Conservation (phyloP, 2,888 invertebrate species). For the Drosophila sordidula region DNA sequence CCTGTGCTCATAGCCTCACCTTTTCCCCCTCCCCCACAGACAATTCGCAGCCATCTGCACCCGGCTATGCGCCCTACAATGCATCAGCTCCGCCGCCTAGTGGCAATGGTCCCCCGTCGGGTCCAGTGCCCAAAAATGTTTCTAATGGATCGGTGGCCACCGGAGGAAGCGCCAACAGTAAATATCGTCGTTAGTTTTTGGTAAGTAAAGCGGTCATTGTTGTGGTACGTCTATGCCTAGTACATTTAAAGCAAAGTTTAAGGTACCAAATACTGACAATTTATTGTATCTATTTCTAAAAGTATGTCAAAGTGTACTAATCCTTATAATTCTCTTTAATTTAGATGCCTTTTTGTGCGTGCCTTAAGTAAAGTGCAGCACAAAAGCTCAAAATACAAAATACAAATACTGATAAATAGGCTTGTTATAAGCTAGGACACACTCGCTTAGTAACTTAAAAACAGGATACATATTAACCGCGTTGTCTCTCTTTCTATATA, state of each 20-base stretch:
- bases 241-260: slow-evolving; percentile 37
- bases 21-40: slow-evolving; percentile 42
- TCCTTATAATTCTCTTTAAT: slow-evolving; percentile 79
- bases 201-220: slow-evolving; percentile 53
- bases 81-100: slow-evolving; percentile 56
- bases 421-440: slow-evolving; percentile 70
- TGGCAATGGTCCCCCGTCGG: slow-evolving; percentile 53
- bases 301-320: slow-evolving; percentile 62
- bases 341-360: slow-evolving; percentile 78
- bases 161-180: slow-evolving; percentile 67
- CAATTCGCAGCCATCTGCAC: slow-evolving; percentile 58
- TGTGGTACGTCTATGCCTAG: slow-evolving; percentile 38
- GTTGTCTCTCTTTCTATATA: slow-evolving; percentile 50
- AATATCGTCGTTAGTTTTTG: slow-evolving; percentile 72
- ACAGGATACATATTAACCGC: slow-evolving; percentile 61
- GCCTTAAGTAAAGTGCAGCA: slow-evolving; percentile 59
- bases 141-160: slow-evolving; percentile 66
- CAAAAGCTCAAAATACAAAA: slow-evolving; percentile 51
- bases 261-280: slow-evolving; percentile 43
- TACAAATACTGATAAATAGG: slow-evolving; percentile 60
- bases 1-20: background rate
- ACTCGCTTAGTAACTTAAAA: slow-evolving; percentile 70
- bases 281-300: slow-evolving; percentile 19
- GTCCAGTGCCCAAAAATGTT: slow-evolving; percentile 60
- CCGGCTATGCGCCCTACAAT: slow-evolving; percentile 72